Evolutionary conservation across 2,888 invertebrate species (phyloP).

Genomic region (Blera fallax): DNA sequence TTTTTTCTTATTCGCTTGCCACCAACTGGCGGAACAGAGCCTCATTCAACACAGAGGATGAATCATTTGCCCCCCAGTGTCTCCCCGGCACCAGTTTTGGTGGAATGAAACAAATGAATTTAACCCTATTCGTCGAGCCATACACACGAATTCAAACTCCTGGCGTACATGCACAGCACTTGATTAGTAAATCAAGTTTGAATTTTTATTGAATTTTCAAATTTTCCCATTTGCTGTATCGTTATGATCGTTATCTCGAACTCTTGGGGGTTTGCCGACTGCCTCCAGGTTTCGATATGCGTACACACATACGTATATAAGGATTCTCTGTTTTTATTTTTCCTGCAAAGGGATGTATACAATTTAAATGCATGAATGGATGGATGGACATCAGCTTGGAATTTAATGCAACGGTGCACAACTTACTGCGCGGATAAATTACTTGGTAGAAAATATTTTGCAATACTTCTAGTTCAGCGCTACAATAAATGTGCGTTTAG

Average conservation of each 20-base stretch:
- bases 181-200: conserved; percentile 73
- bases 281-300: conserved; percentile 9
- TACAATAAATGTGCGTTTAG: too few species aligned
- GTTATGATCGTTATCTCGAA: conserved; percentile 72
- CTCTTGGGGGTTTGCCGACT: conserved; percentile 43
- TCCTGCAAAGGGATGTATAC: conserved; percentile 50
- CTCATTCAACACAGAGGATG: conserved; percentile 42
- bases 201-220: conserved; percentile 73
- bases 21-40: conserved; percentile 46
- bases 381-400: conserved; percentile 51
- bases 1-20: conserved; percentile 29
- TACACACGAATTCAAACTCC: conserved; percentile 30
- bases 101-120: conserved; percentile 71
- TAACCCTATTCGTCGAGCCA: conserved; percentile 62
- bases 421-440: conserved; percentile 5
- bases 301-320: not conserved
- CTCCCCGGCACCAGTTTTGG: not conserved
- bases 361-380: conserved; percentile 71
- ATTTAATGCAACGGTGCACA: conserved; percentile 65
- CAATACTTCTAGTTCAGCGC: too few species aligned
- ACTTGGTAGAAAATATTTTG: not conserved
- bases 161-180: conserved; percentile 57
- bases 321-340: conserved; percentile 1
- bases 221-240: conserved; percentile 71
- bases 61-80: conserved; percentile 36